Conservation (phyloP, 2,888 invertebrate species). For the Neoscelio sp. region DNA sequence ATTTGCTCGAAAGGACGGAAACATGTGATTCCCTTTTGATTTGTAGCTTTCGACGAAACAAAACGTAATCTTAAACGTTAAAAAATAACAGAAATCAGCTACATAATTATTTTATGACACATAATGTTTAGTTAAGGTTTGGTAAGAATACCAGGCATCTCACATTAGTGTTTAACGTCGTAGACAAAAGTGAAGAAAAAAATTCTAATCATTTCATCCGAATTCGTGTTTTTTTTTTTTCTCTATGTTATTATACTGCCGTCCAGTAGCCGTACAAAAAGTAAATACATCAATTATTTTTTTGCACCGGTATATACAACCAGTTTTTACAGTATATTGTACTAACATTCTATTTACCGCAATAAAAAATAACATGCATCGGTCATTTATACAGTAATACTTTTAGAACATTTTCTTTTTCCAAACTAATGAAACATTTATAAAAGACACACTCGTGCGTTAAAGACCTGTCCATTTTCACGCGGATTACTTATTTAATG, state of each 20-base stretch:
- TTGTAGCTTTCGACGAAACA: conserved; percentile 60
- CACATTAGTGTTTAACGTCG: not conserved
- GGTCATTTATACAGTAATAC: conserved; percentile 14
- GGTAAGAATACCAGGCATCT: conserved; percentile 16
- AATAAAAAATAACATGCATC: conserved; percentile 21
- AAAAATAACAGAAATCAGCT: conserved; percentile 52
- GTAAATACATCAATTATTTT: no score
- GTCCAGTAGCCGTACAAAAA: no score
- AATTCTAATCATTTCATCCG: conserved; percentile 28
- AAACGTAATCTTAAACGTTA: conserved; percentile 59
- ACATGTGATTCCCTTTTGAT: conserved; percentile 64
- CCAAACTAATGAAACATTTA: not conserved
- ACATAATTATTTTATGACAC: conserved; percentile 51
- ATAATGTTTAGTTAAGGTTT: conserved; percentile 34
- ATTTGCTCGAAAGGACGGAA: conserved; percentile 62
- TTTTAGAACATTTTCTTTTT: not conserved
- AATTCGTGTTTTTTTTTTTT: conserved; percentile 9
- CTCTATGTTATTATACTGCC: not conserved
- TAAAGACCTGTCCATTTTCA: not conserved
- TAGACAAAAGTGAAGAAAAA: conserved; percentile 8
- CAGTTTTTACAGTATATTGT: not conserved
- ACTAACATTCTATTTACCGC: not conserved
- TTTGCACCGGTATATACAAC: no score
- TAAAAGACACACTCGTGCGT: not conserved
- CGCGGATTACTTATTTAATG: not conserved